These are phyloP conservation scores for Erpobdella octoculata DNA, from an alignment of 2,888 invertebrate genomes.

Conservation along the genomic window DNA sequence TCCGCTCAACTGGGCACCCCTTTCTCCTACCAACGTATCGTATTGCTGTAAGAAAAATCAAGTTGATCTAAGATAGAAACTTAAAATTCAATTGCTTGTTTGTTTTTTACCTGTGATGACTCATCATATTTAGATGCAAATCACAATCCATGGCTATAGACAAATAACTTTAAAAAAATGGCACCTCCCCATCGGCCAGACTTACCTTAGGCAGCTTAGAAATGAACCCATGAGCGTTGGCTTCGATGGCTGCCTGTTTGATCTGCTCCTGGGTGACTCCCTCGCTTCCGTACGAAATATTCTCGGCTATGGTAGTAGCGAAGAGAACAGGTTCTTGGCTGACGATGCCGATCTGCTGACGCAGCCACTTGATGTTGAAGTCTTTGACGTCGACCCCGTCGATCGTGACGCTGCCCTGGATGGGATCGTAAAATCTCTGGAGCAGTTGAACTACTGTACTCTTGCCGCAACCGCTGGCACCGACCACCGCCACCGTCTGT, in stretches of 20 bases:
- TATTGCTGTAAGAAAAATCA: conserved; percentile 47
- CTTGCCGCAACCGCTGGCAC: conserved; percentile 77
- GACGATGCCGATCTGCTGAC: conserved; percentile 49
- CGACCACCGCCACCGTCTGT: conserved; percentile 54
- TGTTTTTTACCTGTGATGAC: too few species aligned
- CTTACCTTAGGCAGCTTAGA: conserved; percentile 47
- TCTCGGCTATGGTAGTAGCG: conserved; percentile 55
- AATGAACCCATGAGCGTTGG: conserved; percentile 54
- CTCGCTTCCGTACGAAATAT: conserved; percentile 54
- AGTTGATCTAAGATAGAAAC: too few species aligned
- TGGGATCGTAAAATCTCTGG: conserved; percentile 68
- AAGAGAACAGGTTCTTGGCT: conserved; percentile 62
- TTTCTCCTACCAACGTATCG: conserved; percentile 52
- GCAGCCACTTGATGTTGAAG: conserved; percentile 54
- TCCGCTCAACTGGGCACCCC: conserved; percentile 44
- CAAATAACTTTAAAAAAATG: too few species aligned
- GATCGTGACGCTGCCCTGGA: conserved; percentile 45
- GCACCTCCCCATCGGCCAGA: neutral
- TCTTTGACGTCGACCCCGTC: conserved; percentile 54
- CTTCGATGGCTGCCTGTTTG: conserved; percentile 48
- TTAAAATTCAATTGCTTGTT: too few species aligned
- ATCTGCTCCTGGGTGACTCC: conserved; percentile 48
- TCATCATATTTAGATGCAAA: too few species aligned
- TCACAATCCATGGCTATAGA: too few species aligned
- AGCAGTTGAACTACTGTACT: conserved; percentile 77